Percentiles rank a stretch among this genome's conserved stretches.
phyloP scores from a whole-genome alignment of 2,113 vertebrate species.

The Edolisoma coerulescens region DNA sequence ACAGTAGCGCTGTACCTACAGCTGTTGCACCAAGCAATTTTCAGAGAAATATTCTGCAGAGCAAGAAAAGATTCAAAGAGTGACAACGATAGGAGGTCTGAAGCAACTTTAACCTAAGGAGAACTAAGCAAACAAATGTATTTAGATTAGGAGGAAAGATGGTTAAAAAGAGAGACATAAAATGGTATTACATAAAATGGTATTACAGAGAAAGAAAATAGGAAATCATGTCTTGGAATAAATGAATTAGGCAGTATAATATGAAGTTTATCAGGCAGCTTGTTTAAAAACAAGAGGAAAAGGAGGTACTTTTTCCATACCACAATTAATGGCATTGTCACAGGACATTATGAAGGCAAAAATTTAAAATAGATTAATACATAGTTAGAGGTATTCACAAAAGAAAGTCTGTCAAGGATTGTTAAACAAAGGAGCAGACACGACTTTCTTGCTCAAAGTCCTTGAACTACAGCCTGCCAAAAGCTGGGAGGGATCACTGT shows the following conservation, averaged over 20 bases:
- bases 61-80: not conserved
- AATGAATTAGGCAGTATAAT: not conserved
- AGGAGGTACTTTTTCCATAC: not conserved
- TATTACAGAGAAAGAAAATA: not conserved
- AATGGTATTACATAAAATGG: not conserved
- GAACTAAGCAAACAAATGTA: not conserved
- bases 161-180: not conserved
- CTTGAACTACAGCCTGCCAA: not conserved
- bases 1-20: not conserved
- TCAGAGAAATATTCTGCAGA: not conserved
- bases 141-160: not conserved
- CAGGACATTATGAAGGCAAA: not conserved
- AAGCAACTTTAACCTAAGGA: not conserved
- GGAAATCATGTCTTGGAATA: not conserved
- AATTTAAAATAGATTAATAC: not conserved
- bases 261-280: not conserved
- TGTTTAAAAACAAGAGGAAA: slow-evolving; percentile 24
- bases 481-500: not conserved
- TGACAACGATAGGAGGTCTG: not conserved
- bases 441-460: not conserved
- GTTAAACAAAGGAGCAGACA: not conserved
- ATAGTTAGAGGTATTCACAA: not conserved
- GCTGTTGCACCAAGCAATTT: not conserved
- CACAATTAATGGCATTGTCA: not conserved
- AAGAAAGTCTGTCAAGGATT: not conserved